Conservation (phyloP, 1,140 invertebrate genomes). For the Globodera rostochiensis region DNA sequence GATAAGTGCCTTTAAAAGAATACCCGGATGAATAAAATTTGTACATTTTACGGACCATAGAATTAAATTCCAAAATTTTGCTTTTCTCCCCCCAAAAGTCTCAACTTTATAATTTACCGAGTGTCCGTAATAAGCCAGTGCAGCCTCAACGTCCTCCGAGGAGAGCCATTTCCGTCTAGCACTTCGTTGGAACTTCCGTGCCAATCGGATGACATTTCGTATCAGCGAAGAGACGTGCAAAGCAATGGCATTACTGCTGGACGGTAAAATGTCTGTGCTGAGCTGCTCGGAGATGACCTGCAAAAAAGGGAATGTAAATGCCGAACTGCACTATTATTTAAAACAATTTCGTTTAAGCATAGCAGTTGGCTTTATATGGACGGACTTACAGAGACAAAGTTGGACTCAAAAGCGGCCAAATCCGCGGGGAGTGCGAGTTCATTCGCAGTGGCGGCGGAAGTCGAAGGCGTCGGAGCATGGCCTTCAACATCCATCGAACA, state of each 20-base stretch:
- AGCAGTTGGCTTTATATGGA: neutral
- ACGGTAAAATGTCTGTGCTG: conserved; percentile 27
- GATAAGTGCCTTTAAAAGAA: conserved; percentile 38
- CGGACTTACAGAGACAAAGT: conserved; percentile 16
- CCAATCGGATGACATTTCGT: conserved; percentile 30
- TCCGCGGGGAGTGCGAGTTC: neutral
- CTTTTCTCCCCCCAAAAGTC: no score
- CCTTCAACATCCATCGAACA: conserved; percentile 17
- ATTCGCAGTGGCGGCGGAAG: conserved; percentile 1
- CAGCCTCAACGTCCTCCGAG: conserved; percentile 45
- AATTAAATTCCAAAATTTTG: no score
- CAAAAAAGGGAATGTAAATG: neutral
- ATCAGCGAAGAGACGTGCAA: conserved; percentile 30
- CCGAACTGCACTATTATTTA: neutral
- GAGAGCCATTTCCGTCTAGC: conserved; percentile 39
- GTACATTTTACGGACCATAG: no score
- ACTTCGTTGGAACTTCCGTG: conserved; percentile 43
- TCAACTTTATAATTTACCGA: conserved; percentile 35
- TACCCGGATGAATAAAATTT: no score
- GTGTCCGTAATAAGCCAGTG: conserved; percentile 43
- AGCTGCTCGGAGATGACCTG: conserved; percentile 42
- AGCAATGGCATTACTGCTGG: neutral
- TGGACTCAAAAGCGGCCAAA: conserved; percentile 10
- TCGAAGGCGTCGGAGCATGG: conserved; percentile 14
- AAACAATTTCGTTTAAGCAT: neutral